Evolutionary conservation across 2,113 vertebrate species (phyloP).

Genomic region (Siniperca chuatsi): DNA sequence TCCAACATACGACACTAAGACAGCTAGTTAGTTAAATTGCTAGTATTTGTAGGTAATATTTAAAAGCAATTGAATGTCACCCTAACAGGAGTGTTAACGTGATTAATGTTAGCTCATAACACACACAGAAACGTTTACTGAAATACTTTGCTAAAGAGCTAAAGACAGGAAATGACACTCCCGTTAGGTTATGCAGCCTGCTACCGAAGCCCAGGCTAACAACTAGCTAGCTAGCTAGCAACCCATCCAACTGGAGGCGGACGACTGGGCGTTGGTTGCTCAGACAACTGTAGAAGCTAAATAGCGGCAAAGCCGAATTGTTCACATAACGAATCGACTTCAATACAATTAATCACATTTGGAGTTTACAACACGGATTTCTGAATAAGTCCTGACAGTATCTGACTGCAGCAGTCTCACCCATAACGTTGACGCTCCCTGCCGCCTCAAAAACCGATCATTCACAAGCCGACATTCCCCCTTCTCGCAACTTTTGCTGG

Average conservation of each 20-base stretch:
- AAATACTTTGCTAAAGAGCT: conserved; percentile 49
- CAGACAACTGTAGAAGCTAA: conserved; percentile 72
- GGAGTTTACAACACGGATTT: not conserved
- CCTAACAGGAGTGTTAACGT: not conserved
- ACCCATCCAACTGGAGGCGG: conserved; percentile 69
- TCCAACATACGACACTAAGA: conserved; percentile 36
- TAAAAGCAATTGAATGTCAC: not conserved
- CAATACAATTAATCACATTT: not conserved
- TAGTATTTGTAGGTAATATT: not conserved
- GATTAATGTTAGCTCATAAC: not conserved
- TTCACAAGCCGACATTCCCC: conserved; percentile 85
- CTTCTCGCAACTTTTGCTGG: conserved; percentile 56
- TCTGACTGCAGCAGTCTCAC: conserved; percentile 71
- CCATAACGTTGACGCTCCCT: conserved; percentile 84
- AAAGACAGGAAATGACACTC: conserved; percentile 79
- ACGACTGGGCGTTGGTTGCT: conserved; percentile 83
- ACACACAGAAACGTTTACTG: conserved; percentile 1
- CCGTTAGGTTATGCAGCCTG: conserved; percentile 60
- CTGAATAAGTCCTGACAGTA: not conserved
- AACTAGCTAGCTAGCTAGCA: conserved; percentile 58
- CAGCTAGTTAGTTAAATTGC: conserved; percentile 30
- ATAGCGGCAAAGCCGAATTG: conserved; percentile 16
- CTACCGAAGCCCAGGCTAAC: conserved; percentile 60
- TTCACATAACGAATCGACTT: not conserved
- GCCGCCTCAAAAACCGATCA: conserved; percentile 82